A percentile compares a stretch with the other conserved stretches of the same genome.
phyloP scores from a whole-genome alignment of 2,888 invertebrate genomes.

The Pycnomerus fuliginosus region DNA sequence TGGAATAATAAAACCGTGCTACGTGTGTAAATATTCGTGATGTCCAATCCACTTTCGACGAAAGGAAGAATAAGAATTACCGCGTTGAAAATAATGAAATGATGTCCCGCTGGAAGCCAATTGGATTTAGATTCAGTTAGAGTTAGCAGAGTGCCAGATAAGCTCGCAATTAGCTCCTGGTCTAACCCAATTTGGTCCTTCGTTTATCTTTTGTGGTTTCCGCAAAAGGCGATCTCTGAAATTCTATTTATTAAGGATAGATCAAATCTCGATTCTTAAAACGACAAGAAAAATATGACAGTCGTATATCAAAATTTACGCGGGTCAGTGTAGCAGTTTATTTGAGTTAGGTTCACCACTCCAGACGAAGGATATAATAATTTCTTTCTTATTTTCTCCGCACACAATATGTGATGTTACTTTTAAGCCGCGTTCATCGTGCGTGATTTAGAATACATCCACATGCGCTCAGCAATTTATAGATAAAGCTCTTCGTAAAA shows the following conservation, averaged over 20 bases:
- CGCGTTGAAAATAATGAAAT: constrained; percentile 37
- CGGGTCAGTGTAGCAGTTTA: too few species aligned
- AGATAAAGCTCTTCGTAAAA: constrained; percentile 22
- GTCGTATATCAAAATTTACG: too few species aligned
- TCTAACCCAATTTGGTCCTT: constrained; percentile 33
- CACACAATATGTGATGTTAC: too few species aligned
- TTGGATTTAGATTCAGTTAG: constrained; percentile 34
- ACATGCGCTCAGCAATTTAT: constrained; percentile 16
- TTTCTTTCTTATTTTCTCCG: too few species aligned
- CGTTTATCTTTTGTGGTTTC: constrained; percentile 29
- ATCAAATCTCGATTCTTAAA: too few species aligned
- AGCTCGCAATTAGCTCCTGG: constrained; percentile 35
- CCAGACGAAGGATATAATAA: too few species aligned
- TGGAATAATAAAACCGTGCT: too few species aligned
- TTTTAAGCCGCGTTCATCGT: constrained; percentile 7
- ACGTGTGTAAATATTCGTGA: too few species aligned
- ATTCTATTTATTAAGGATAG: too few species aligned
- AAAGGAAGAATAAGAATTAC: constrained; percentile 26
- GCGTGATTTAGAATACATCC: constrained; percentile 16
- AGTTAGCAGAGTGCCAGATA: constrained; percentile 30
- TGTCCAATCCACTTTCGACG: neutral
- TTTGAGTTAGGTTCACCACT: too few species aligned
- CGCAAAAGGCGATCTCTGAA: too few species aligned
- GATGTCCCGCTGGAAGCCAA: constrained; percentile 33
- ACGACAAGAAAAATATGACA: too few species aligned